Conservation (phyloP, 2,888 invertebrate genomes). For the Hypselothyrea guttata region DNA sequence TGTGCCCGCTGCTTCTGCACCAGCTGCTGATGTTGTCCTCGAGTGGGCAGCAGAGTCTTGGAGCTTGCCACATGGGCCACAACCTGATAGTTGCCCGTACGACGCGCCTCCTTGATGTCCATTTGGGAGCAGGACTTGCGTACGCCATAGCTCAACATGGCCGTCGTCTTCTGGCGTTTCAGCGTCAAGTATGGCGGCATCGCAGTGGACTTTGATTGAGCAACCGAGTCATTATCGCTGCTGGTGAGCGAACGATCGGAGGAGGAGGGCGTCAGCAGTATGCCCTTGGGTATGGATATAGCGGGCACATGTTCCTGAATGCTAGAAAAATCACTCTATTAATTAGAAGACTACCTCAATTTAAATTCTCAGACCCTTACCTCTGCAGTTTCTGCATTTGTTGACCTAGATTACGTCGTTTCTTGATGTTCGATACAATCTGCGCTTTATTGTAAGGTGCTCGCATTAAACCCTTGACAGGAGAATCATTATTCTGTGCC, state of each 20-base stretch:
- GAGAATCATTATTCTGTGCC: slow-evolving; percentile 10
- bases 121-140: slow-evolving; percentile 79
- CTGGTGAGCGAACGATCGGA: slow-evolving; percentile 58
- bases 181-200: slow-evolving; percentile 47
- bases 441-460: slow-evolving; percentile 39
- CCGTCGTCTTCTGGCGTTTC: slow-evolving; percentile 60
- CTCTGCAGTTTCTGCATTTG: slow-evolving; percentile 31
- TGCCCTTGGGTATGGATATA: slow-evolving; percentile 35
- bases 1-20: slow-evolving; percentile 12
- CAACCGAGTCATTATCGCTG: slow-evolving; percentile 21
- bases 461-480: slow-evolving; percentile 43
- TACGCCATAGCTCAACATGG: slow-evolving; percentile 66
- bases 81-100: slow-evolving; percentile 56
- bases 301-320: slow-evolving; percentile 21
- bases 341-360: background rate
- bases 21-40: slow-evolving; percentile 2
- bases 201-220: background rate
- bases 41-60: slow-evolving; percentile 16
- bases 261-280: slow-evolving; percentile 64
- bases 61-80: slow-evolving; percentile 49
- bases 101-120: slow-evolving; percentile 75
- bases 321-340: slow-evolving; percentile 12
- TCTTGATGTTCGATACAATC: slow-evolving; percentile 30
- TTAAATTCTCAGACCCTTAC: slow-evolving; percentile 15
- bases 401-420: slow-evolving; percentile 25